Base-by-base conservation (phyloP, 2,888 invertebrate genomes). In the Hymenopus coronatus region DNA sequence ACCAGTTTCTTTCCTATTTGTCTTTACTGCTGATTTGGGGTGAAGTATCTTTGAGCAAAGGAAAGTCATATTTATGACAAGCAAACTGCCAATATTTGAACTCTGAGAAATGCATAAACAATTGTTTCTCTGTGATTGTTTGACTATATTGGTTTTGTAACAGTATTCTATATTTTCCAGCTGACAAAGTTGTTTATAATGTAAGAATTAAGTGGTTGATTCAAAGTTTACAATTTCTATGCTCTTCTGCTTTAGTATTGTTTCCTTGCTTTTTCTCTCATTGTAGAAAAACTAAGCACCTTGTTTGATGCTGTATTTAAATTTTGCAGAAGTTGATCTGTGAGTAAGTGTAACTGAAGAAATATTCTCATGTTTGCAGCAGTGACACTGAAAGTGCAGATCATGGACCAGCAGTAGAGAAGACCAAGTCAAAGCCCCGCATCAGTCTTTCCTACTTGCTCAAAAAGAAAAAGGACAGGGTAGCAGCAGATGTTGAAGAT, bases 371-470 rank as follows among this genome's bases (percentile, higher is more conserved):
- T 87, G 70, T 89, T 92, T 93, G 91, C 92, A 96, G 96, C 92
- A 96, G 96, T 92, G 96, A 96, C 93, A 96, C 96, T 83, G 96
- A 96, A 93, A 96, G 96, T 92, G 95, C 95, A 88, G 96, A 92
- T 91, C 90, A 91, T 89, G 89, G 90, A 90, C 70, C 92, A 91
- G 70, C 91, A 90, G 54, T 70, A 25, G 85, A 91, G 90, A 88
- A 89, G 83, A 46, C 85, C 54, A 90, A 91, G 91, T 15, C 54
- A 20, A 90, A 92, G 90, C 92, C 93, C 7, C 93, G 92, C 90
- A 92, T 93, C 87, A 92, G 92, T 81, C 91, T 94, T 81, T 92
- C 93, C 0, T 92, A 92, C 30, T 91, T 93, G 83, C 94, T 94
- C 91, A 93, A 93, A 90, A 93, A 93, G 84, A 94, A 93, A 90